These are phyloP conservation scores for Sinocyclocheilus anophthalmus DNA, from an alignment of 2,113 vertebrate species.

Conservation along the genomic window DNA sequence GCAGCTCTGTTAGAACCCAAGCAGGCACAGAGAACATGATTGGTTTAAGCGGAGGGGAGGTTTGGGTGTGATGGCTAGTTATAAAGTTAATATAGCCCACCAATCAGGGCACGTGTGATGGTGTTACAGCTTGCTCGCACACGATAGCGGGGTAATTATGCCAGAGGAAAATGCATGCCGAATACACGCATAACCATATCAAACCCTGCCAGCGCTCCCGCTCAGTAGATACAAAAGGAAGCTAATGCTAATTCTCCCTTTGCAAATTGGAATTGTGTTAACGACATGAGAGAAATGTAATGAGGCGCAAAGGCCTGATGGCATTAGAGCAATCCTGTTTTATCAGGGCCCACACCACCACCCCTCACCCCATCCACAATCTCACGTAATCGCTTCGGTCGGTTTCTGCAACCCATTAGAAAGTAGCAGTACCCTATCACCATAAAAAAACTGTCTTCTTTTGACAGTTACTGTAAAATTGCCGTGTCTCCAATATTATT, in stretches of 20 bases:
- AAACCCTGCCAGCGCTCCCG: constrained; percentile 86
- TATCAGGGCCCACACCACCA: too few species aligned
- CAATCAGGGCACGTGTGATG: too few species aligned
- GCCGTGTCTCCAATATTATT: neutral
- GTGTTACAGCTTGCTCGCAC: too few species aligned
- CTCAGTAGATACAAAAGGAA: constrained; percentile 93
- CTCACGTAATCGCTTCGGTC: constrained; percentile 86
- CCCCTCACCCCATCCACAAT: constrained; percentile 60
- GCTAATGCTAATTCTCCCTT: constrained; percentile 99
- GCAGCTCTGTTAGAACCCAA: too few species aligned
- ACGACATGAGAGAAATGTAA: constrained; percentile 94
- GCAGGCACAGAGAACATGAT: too few species aligned
- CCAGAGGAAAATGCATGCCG: too few species aligned
- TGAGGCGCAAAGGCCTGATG: too few species aligned
- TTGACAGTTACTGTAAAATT: constrained; percentile 6
- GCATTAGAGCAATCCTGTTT: constrained; percentile 82
- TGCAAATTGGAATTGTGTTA: constrained; percentile 99
- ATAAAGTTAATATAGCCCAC: too few species aligned
- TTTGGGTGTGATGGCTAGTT: constrained; percentile 63
- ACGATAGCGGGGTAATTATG: constrained; percentile 97
- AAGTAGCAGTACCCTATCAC: constrained; percentile 93
- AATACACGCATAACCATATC: too few species aligned
- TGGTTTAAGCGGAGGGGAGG: constrained; percentile 20
- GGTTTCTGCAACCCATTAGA: constrained; percentile 87
- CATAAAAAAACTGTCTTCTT: constrained; percentile 64